A percentile compares a stretch with the other conserved stretches of the same genome.
These are phyloP conservation scores for Nipponacmea schrenckii DNA, from an alignment of 2,888 invertebrate genomes.

Conservation along the genomic window DNA sequence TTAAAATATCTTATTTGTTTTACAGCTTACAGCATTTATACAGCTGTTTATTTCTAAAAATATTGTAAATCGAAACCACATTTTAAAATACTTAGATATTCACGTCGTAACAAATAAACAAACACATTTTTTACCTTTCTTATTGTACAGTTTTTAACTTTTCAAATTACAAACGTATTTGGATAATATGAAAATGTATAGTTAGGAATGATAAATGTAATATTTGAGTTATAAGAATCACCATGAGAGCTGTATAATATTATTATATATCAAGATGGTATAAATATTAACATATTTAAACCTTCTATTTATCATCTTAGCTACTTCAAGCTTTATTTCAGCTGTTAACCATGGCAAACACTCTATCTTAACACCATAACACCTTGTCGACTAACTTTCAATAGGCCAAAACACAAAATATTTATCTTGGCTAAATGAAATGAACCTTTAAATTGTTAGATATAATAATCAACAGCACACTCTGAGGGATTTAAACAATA, in stretches of 20 bases:
- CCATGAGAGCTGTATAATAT: not conserved
- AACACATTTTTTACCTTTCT: too few species aligned
- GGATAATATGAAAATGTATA: too few species aligned
- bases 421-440: conserved; percentile 4
- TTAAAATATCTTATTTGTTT: too few species aligned
- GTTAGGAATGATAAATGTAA: too few species aligned
- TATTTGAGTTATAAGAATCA: not conserved
- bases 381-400: conserved; percentile 3
- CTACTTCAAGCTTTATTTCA: conserved; percentile 2
- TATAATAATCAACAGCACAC: not conserved
- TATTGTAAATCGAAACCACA: too few species aligned
- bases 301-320: not conserved
- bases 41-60: too few species aligned
- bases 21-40: too few species aligned
- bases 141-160: too few species aligned
- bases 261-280: conserved; percentile 2
- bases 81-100: too few species aligned
- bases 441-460: conserved; percentile 2
- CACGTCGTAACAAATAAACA: too few species aligned
- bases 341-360: conserved; percentile 5
- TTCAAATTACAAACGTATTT: too few species aligned
- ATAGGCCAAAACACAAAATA: conserved; percentile 7
- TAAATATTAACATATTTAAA: conserved; percentile 7
- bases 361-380: not conserved
- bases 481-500: not conserved